phyloP scores from a whole-genome alignment of 2,888 invertebrate species.

The Eupithecia insigniata region DNA sequence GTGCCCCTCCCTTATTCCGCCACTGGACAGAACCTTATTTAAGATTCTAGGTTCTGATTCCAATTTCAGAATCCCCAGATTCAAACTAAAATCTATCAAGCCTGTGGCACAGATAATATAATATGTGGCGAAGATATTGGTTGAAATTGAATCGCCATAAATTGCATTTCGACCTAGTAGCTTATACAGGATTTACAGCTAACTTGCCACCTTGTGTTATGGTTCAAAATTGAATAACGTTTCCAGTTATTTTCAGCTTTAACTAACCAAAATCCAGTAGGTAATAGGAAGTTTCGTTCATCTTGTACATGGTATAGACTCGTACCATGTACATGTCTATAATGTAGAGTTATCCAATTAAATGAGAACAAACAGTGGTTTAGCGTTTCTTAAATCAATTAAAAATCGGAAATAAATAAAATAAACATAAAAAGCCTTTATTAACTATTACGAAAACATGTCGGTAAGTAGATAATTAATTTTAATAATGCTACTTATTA shows the following conservation, averaged over 20 bases:
- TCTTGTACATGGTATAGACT: not conserved
- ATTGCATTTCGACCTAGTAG: not conserved
- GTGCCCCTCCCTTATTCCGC: not conserved
- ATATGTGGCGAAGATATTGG: not conserved
- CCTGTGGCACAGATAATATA: too few species aligned
- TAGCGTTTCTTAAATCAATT: too few species aligned
- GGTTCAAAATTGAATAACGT: not conserved
- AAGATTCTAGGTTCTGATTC: not conserved
- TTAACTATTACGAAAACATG: too few species aligned
- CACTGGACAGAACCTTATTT: not conserved
- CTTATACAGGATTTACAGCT: not conserved
- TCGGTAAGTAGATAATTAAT: too few species aligned
- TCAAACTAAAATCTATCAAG: not conserved
- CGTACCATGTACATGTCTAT: too few species aligned
- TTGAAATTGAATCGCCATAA: constrained; percentile 3
- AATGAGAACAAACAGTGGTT: too few species aligned
- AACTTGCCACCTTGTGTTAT: not conserved
- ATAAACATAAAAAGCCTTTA: too few species aligned
- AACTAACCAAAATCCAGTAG: not conserved
- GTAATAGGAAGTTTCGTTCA: not conserved
- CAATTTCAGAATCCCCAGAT: not conserved
- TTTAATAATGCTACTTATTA: too few species aligned
- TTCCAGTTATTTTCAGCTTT: not conserved
- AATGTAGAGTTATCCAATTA: too few species aligned
- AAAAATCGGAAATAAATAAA: too few species aligned